These are phyloP conservation scores for Pachycephala philippinensis DNA, from an alignment of 2,113 vertebrate genomes.

Conservation along the genomic window DNA sequence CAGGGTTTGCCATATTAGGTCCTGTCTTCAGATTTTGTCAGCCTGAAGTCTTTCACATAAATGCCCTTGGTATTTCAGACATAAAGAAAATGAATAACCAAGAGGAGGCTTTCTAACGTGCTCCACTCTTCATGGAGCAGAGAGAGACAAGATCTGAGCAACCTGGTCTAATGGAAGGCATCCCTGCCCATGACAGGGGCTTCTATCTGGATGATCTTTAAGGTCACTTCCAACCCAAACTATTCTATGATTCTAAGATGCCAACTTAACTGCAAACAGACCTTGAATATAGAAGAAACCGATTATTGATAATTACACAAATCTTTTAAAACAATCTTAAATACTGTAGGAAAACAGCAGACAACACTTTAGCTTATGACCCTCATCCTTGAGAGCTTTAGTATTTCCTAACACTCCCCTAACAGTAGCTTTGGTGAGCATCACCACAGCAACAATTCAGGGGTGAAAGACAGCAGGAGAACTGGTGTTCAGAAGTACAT, in stretches of 20 bases:
- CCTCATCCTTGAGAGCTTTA: neutral
- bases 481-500: neutral
- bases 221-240: neutral
- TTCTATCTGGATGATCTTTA: neutral
- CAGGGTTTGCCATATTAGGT: neutral
- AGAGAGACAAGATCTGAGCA: neutral
- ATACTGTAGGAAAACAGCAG: neutral
- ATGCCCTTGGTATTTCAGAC: neutral
- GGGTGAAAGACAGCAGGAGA: neutral
- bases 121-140: neutral
- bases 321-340: neutral
- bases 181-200: neutral
- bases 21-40: neutral
- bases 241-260: neutral
- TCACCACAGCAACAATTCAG: neutral
- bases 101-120: neutral
- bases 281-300: neutral
- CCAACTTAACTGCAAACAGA: neutral
- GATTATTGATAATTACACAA: neutral
- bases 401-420: neutral
- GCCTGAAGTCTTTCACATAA: neutral
- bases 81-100: neutral
- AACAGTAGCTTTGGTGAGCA: neutral
- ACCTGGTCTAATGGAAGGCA: neutral
- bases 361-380: neutral